These are phyloP conservation scores for Alexandromys fortis DNA, from an alignment of 2,113 vertebrate species.

Conservation along the genomic window DNA sequence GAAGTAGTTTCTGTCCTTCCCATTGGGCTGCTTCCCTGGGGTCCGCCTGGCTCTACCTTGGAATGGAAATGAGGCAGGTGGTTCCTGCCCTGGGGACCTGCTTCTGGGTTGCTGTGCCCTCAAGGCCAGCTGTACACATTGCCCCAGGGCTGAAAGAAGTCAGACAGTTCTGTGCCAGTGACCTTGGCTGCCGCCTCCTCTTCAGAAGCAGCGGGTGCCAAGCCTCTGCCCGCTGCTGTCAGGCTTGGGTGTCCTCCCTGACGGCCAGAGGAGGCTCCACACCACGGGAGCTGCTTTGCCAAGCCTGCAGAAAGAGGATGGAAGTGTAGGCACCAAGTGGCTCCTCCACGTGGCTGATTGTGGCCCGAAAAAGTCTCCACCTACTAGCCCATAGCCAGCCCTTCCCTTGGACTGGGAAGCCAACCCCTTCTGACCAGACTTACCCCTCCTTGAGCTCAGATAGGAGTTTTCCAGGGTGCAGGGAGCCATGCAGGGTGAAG, in stretches of 20 bases:
- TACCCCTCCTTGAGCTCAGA: background rate
- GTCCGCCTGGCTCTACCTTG: background rate
- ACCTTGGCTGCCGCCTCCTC: constrained; percentile 17
- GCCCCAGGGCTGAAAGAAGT: background rate
- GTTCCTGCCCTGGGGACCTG: background rate
- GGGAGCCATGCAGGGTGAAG: background rate
- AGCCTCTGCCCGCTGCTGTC: constrained; percentile 34
- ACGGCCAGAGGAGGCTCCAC: background rate
- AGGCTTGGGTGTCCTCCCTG: constrained; percentile 44
- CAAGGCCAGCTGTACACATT: background rate
- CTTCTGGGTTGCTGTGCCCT: background rate
- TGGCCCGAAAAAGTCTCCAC: background rate
- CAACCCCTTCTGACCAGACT: background rate
- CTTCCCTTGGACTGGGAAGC: background rate
- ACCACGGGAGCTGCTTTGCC: background rate
- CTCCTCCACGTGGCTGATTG: background rate
- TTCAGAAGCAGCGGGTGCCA: background rate
- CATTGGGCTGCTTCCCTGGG: background rate
- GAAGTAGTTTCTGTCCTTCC: background rate
- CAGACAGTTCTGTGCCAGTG: background rate
- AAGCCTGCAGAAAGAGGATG: background rate
- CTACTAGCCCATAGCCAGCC: background rate
- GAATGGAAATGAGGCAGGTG: background rate
- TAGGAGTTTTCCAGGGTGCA: background rate
- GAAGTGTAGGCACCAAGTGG: rapidly evolving